phyloP scores from a whole-genome alignment of 2,888 invertebrate species.

The Leucoptera coffeella region DNA sequence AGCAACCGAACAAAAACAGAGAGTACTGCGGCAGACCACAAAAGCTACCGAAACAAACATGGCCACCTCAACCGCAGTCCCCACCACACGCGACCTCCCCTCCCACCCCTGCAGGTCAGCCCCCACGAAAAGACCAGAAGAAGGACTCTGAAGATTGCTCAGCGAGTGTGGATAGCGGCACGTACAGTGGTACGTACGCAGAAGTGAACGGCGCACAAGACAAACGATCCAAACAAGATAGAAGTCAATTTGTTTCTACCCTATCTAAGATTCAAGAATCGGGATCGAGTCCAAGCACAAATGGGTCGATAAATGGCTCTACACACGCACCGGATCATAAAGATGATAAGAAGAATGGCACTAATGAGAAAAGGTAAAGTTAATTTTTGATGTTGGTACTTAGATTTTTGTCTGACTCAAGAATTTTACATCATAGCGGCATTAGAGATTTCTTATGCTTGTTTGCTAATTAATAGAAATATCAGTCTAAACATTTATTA shows the following conservation, averaged over 20 bases:
- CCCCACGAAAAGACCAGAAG: constrained; percentile 21
- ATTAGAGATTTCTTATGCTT: too few relatives aligned
- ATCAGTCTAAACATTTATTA: too few relatives aligned
- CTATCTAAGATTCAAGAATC: constrained; percentile 61
- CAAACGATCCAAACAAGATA: constrained; percentile 33
- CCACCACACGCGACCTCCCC: constrained; percentile 56
- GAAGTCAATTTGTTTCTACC: constrained; percentile 51
- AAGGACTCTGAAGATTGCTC: constrained; percentile 36
- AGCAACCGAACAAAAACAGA: constrained; percentile 52
- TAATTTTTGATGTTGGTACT: too few relatives aligned
- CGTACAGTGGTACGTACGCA: constrained; percentile 36
- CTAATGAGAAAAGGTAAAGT: constrained; percentile 38
- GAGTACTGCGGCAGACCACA: constrained; percentile 78
- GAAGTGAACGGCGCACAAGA: constrained; percentile 37
- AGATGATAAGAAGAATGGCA: constrained; percentile 20
- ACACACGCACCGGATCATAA: constrained; percentile 24
- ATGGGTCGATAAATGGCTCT: constrained; percentile 39
- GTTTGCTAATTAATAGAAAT: too few relatives aligned
- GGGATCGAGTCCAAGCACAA: constrained; percentile 32
- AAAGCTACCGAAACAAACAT: constrained; percentile 64
- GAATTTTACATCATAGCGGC: too few relatives aligned
- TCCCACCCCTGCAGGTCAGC: constrained; percentile 27
- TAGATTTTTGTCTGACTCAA: too few relatives aligned
- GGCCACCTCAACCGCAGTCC: constrained; percentile 57
- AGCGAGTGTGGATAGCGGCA: constrained; percentile 41